Conservation (phyloP, 64 coral and sea anemone species). For the Anthopleura sola region DNA sequence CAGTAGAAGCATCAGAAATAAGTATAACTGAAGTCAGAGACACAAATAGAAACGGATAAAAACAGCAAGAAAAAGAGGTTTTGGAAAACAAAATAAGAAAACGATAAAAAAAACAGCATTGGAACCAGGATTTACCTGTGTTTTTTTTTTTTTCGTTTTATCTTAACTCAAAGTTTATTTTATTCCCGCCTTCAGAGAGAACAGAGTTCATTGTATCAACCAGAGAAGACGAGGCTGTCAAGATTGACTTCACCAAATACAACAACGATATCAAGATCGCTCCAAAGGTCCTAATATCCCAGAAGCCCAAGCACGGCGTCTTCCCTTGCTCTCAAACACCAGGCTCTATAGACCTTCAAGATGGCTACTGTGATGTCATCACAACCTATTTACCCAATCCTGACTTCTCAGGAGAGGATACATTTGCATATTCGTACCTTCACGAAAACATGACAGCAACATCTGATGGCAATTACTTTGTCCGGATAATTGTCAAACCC, state of each 20-base stretch:
- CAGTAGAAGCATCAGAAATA: too few species aligned
- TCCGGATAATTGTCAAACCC: slow-evolving; percentile 76
- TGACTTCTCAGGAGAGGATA: slow-evolving; percentile 90
- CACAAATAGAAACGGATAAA: too few species aligned
- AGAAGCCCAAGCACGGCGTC: slow-evolving; percentile 66
- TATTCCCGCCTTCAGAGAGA: background rate
- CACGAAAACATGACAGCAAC: slow-evolving; percentile 84
- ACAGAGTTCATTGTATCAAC: slow-evolving; percentile 67
- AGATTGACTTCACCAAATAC: slow-evolving; percentile 73
- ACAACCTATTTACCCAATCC: slow-evolving; percentile 67
- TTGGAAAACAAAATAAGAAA: too few species aligned
- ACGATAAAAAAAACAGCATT: too few species aligned
- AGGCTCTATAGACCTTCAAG: slow-evolving; percentile 56
- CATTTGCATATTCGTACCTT: slow-evolving; percentile 77
- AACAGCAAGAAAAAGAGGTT: too few species aligned
- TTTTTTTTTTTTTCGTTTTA: too few species aligned
- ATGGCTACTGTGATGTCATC: slow-evolving; percentile 60
- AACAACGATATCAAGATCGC: slow-evolving; percentile 54
- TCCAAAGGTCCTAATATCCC: slow-evolving; percentile 54
- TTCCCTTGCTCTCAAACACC: slow-evolving; percentile 56
- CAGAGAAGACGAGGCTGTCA: slow-evolving; percentile 67
- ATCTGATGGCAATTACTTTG: slow-evolving; percentile 69
- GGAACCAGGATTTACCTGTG: too few species aligned
- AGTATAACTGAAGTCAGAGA: too few species aligned
- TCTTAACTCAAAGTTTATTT: too few species aligned